These are phyloP conservation scores for Erebia palarica DNA, from an alignment of 2,888 invertebrate genomes.

Conservation along the genomic window DNA sequence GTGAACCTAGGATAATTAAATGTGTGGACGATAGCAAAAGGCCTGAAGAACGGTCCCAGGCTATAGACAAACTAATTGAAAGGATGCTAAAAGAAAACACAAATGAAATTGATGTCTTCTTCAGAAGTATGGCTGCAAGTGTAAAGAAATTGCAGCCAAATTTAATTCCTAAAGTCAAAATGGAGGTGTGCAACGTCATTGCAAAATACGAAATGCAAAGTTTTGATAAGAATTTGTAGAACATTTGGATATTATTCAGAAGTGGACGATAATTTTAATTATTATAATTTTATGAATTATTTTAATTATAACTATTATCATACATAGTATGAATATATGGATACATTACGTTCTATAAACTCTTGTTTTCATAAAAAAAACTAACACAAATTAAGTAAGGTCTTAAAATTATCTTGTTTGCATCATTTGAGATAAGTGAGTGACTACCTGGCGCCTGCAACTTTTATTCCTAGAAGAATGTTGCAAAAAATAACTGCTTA, in stretches of 20 bases:
- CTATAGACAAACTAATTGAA: conserved; percentile 72
- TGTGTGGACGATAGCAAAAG: conserved; percentile 66
- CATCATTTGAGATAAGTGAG: too few relatives aligned
- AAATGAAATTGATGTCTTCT: conserved; percentile 77
- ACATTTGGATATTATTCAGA: conserved; percentile 23
- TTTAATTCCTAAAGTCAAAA: conserved; percentile 76
- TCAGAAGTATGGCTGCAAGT: conserved; percentile 77
- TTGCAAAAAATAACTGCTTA: too few relatives aligned
- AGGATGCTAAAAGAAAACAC: conserved; percentile 74
- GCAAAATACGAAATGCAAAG: conserved; percentile 79
- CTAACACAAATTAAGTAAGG: neutral
- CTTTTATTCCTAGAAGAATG: too few relatives aligned
- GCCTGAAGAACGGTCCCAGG: conserved; percentile 62
- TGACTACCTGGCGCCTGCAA: too few relatives aligned
- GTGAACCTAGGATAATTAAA: conserved; percentile 64
- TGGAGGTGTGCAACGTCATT: conserved; percentile 79
- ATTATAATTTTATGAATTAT: neutral
- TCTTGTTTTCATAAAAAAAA: conserved; percentile 2
- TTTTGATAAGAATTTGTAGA: conserved; percentile 61
- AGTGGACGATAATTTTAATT: neutral
- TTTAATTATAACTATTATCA: conserved; percentile 9
- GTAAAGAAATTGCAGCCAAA: conserved; percentile 76
- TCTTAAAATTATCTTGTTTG: too few relatives aligned
- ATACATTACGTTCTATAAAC: conserved; percentile 5
- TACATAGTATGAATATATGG: conserved; percentile 34